Percentiles rank a stretch among this genome's conserved stretches.
phyloP scores from a whole-genome alignment of 2,113 vertebrate genomes.

The Leptocoma aspasia region DNA sequence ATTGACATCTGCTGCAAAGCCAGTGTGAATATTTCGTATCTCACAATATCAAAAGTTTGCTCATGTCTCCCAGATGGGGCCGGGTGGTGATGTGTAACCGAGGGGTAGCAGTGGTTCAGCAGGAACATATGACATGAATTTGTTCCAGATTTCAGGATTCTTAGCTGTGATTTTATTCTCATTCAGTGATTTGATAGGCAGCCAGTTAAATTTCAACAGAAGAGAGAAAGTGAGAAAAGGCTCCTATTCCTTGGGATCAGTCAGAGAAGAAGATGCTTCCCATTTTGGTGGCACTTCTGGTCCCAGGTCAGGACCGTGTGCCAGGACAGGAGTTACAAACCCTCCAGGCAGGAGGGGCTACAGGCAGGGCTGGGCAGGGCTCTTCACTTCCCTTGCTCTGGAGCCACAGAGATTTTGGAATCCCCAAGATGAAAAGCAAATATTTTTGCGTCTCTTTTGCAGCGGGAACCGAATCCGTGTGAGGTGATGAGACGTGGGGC shows the following conservation, averaged over 20 bases:
- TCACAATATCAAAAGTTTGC: not conserved
- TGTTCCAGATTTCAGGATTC: constrained; percentile 25
- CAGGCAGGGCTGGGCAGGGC: not conserved
- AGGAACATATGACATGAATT: not conserved
- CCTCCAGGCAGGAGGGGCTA: not conserved
- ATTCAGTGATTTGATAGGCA: constrained; percentile 8
- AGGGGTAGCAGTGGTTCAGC: not conserved
- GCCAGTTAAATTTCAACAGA: not conserved
- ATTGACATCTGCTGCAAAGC: constrained; percentile 31
- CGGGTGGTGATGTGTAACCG: not conserved
- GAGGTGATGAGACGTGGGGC: not conserved
- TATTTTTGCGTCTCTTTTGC: not conserved
- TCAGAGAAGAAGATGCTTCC: not conserved
- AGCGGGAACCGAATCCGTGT: fast-evolving
- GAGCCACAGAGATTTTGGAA: not conserved
- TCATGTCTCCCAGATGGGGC: not conserved
- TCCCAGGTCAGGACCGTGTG: fast-evolving
- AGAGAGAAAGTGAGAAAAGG: not conserved
- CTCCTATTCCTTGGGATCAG: not conserved
- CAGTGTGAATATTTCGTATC: constrained; percentile 28
- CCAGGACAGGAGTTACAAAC: not conserved
- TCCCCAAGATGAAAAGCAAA: not conserved
- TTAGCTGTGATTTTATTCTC: constrained; percentile 1
- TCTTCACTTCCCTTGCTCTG: not conserved
- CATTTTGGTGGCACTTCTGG: not conserved